Evolutionary conservation across 1,140 invertebrate genomes (phyloP).

Genomic region (Muscidifurax raptorellus): DNA sequence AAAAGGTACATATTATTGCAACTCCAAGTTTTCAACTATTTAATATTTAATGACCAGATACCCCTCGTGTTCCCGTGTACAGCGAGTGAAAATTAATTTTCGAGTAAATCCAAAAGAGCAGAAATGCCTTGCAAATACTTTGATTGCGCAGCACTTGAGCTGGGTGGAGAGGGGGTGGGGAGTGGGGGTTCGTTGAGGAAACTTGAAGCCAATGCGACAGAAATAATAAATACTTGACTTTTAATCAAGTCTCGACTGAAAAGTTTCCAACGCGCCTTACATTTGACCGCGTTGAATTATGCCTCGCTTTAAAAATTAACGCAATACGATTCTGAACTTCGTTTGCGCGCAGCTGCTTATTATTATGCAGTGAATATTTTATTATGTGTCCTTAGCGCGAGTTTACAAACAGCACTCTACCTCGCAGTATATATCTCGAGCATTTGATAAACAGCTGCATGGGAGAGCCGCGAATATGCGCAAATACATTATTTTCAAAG

Average conservation of each 20-base stretch:
- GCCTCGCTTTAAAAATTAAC: neutral
- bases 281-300: neutral
- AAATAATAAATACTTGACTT: neutral
- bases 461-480: neutral
- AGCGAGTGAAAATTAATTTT: neutral
- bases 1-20: conserved; percentile 22
- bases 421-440: no score
- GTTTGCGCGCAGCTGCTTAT: neutral
- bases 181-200: no score
- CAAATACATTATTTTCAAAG: no score
- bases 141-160: no score
- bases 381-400: neutral
- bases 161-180: no score
- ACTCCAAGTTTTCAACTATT: neutral
- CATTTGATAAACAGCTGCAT: neutral
- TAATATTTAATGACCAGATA: neutral
- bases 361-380: neutral
- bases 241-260: neutral
- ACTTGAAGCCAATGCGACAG: no score
- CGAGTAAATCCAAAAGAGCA: no score
- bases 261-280: neutral
- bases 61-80: no score
- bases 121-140: no score
- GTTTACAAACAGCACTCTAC: no score
- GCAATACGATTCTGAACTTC: neutral